Conservation (phyloP, 1,140 invertebrate species). For the Telenomus remus region DNA sequence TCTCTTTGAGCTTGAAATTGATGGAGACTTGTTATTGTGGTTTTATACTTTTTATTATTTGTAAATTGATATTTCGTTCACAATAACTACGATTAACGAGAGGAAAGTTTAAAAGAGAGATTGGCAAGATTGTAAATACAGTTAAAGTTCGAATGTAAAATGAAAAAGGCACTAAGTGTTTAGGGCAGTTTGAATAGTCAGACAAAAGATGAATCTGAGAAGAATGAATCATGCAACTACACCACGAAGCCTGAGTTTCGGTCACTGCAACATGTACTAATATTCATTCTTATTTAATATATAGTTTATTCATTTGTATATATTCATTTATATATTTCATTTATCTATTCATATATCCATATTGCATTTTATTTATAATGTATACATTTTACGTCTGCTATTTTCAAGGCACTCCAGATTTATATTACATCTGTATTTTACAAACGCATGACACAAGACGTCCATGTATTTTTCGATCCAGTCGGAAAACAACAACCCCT, state of each 20-base stretch:
- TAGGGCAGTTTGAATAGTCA: background rate
- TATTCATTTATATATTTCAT: conserved; percentile 17
- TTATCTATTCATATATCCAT: conserved; percentile 47
- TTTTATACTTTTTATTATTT: too few species aligned
- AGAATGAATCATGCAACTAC: background rate
- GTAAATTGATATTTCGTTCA: too few species aligned
- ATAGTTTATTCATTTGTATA: conserved; percentile 31
- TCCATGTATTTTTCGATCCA: conserved; percentile 33
- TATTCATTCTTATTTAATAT: conserved; percentile 29
- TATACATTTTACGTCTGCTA: conserved; percentile 66
- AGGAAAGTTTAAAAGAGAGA: too few species aligned
- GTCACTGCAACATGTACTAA: conserved; percentile 45
- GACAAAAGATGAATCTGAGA: background rate
- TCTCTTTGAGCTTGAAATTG: too few species aligned
- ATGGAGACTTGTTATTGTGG: too few species aligned
- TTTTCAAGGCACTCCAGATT: conserved; percentile 73
- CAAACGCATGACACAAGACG: conserved; percentile 66
- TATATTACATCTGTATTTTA: conserved; percentile 76
- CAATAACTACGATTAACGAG: too few species aligned
- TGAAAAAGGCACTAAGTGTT: background rate
- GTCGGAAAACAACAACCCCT: conserved; percentile 45
- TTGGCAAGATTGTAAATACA: too few species aligned
- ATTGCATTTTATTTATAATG: conserved; percentile 56
- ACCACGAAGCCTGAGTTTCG: conserved; percentile 7
- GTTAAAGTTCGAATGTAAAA: too few species aligned